Evolutionary conservation across 2,113 vertebrate species (phyloP), one percentile per base, ranked within the genome.

Genomic region (Illadopsis cleaveri): DNA sequence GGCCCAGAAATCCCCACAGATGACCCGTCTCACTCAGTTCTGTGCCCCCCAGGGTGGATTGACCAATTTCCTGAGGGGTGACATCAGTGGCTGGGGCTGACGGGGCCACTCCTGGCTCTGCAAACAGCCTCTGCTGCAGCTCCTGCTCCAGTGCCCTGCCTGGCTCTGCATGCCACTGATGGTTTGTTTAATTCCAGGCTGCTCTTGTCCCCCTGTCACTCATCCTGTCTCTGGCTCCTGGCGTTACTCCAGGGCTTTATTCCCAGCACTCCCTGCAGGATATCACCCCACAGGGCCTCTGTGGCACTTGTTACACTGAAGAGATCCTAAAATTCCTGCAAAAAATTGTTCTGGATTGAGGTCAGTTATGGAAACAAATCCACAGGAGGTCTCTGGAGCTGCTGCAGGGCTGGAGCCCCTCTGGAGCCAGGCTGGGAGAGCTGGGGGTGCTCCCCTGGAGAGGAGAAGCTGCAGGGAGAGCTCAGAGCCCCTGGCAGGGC

Each of bases 281-380:
- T 16, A 44, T 28, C 37, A 21, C 1, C 0, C 12, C 14, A 8
- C 14, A 5, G 50, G 7, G 5, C 3, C 37, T 16, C 45, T 30
- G 24, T 3, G 37, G 24, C 47, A 37, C 30, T 66, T 25, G 10
- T 17, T 12, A 15, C 15, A 17, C 23, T 24, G 51, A 47, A 22
- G 30, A 61, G 30, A 71, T 23, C 54, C 28, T 6, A 14, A 70
- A 35, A 53, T 22, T n/a, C 58, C 60, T 66, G 51, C n/a, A 51
- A 80, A 40, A 47, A 61, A 70, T 9, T 57, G 8, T 5, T 60
- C 19, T 25, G 38, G 30, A 17, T 11, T 23, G 24, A 72, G 68
- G 31, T 17, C 58, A 61, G 7, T n/a, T 4, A 28, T 1, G 2
- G 50, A 83, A 78, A 47, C 4, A 44, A 82, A 66, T 12, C n/a